Evolutionary conservation across 2,888 invertebrate species (phyloP).

Genomic region (Gryllus longicercus): DNA sequence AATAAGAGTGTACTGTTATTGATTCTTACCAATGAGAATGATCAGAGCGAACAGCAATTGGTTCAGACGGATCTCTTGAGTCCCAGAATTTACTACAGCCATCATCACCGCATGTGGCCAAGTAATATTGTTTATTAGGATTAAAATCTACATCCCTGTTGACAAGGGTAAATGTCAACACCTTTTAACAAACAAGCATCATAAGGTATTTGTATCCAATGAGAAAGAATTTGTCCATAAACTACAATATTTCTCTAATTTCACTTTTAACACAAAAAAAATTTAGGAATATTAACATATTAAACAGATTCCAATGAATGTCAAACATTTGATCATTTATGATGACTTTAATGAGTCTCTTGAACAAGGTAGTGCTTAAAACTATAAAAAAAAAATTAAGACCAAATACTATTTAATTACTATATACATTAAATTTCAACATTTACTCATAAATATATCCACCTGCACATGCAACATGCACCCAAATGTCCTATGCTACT

Average conservation of each 20-base stretch:
- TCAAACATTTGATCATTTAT: neutral
- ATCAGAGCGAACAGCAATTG: conserved; percentile 75
- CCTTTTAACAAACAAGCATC: no score
- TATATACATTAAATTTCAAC: no score
- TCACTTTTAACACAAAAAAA: neutral
- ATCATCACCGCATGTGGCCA: conserved; percentile 94
- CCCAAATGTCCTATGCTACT: no score
- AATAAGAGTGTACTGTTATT: neutral
- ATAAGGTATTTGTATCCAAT: no score
- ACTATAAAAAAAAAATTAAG: no score
- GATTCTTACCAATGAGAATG: conserved; percentile 73
- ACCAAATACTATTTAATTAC: no score
- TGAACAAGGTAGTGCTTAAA: no score
- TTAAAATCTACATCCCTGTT: conserved; percentile 90
- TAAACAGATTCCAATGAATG: neutral
- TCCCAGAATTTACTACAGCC: conserved; percentile 96
- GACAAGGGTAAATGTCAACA: conserved; percentile 49
- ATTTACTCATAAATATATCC: no score
- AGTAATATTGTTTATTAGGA: conserved; percentile 92
- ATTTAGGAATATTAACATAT: neutral
- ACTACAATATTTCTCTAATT: no score
- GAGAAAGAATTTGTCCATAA: no score
- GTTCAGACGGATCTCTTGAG: conserved; percentile 72
- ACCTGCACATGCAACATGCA: no score
- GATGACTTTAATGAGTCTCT: no score